Evolutionary conservation across 1,140 invertebrate species (phyloP), one percentile per base, ranked within the genome.

Genomic region (Chymomyza costata): DNA sequence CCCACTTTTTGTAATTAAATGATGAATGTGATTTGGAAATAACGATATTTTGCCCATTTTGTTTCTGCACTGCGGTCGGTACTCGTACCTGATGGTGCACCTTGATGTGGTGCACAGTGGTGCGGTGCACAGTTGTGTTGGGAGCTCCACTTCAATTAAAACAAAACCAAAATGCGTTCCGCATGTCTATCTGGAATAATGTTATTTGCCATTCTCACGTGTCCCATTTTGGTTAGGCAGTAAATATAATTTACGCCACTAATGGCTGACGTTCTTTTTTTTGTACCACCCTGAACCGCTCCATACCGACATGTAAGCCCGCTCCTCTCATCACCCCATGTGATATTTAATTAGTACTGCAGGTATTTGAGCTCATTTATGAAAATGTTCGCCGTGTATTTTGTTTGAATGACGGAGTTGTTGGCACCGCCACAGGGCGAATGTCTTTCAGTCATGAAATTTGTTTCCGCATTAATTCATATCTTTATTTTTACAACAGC

Each of bases 191-290:
- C 30, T 7, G 15, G 11, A 46, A 46, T 46, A 46, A 46, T 32
- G 30, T 14, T 34, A 46, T 34, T 34, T 34, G 28, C 28, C 31
- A 46, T 19, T 32, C 31, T 46, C 43, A 46, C 43, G 43, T 46
- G 43, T 32, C 30, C 30, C 30, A 35, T 46, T 35, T 46, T 46
- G 10, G 15, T 18, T 46, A 5, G 5, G 30, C 16, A 46, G 6
- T 34, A 28, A 46, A 46, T 46, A 34, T 34, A 46, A 46, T 46
- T 46, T 32, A 34, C 31, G 43, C 31, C 43, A 46, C 43, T 46
- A 46, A 46, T 46, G 43, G 43, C 15, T 31, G 43, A 8, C 28
- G 43, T 19, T 35, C 28, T 46, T 34, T 19, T 46, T 31, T 8
- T 34, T 8, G 21, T 25, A 3, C 21, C 21, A 8, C 21, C 3